Evolutionary conservation across 2,888 invertebrate species (phyloP).

Genomic region (Cataglyphis cursor): DNA sequence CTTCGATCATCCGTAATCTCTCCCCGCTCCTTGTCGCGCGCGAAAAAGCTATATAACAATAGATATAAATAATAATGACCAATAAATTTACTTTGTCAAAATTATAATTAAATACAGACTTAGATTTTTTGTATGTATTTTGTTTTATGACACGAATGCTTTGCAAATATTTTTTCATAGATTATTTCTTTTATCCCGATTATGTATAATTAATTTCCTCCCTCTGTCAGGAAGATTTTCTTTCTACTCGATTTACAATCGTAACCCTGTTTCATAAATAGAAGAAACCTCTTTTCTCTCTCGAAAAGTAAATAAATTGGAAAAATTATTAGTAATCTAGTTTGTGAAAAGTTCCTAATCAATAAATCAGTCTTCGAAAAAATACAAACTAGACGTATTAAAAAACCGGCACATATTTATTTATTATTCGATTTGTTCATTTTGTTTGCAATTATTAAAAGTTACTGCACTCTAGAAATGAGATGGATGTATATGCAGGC

Average conservation of each 20-base stretch:
- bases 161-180: background rate
- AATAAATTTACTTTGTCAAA: background rate
- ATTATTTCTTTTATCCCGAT: background rate
- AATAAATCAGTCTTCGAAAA: slow-evolving; percentile 1
- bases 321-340: background rate
- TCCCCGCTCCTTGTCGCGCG: background rate
- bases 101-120: background rate
- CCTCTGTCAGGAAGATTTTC: background rate
- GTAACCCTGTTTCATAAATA: background rate
- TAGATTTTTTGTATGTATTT: background rate
- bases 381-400: background rate
- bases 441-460: background rate
- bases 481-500: background rate
- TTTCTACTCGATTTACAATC: background rate
- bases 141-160: background rate
- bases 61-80: background rate
- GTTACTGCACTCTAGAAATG: background rate
- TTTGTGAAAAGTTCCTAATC: background rate
- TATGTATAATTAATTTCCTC: background rate
- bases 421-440: background rate
- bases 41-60: background rate
- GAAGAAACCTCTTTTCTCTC: background rate
- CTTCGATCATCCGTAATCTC: background rate
- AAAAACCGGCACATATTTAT: background rate
- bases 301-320: background rate